Conservation (phyloP, 1,140 invertebrate genomes). For the Trachymyrmex septentrionalis region DNA sequence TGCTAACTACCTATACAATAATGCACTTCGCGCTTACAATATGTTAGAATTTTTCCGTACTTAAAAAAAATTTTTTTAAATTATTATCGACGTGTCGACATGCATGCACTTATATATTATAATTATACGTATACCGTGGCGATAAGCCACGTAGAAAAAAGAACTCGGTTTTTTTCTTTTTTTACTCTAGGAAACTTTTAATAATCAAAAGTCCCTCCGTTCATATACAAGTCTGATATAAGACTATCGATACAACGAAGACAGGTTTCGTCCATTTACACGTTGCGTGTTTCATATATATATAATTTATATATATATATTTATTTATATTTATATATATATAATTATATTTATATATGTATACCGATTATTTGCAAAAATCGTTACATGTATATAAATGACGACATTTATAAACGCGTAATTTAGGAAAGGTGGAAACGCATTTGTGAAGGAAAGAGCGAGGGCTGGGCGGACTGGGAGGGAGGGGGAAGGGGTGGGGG, state of each 20-base stretch:
- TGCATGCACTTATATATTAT: background rate
- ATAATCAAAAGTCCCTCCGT: slow-evolving; percentile 62
- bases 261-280: slow-evolving; percentile 62
- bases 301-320: slow-evolving; percentile 58
- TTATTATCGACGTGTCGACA: no score
- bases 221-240: slow-evolving; percentile 65
- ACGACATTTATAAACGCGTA: slow-evolving; percentile 64
- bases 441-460: slow-evolving; percentile 20
- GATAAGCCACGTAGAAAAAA: background rate
- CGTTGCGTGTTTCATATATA: slow-evolving; percentile 46
- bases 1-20: background rate
- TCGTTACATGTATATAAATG: slow-evolving; percentile 60
- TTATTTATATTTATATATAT: no score
- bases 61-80: background rate
- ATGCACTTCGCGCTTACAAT: background rate
- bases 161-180: background rate
- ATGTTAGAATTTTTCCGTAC: background rate
- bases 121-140: background rate
- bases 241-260: slow-evolving; percentile 60
- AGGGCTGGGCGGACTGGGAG: no score
- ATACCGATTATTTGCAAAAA: no score
- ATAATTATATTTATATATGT: no score
- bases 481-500: background rate
- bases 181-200: slow-evolving; percentile 65
- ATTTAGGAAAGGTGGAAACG: slow-evolving; percentile 51